Conservation (phyloP, 2,888 invertebrate species). For the Apamea crenata region DNA sequence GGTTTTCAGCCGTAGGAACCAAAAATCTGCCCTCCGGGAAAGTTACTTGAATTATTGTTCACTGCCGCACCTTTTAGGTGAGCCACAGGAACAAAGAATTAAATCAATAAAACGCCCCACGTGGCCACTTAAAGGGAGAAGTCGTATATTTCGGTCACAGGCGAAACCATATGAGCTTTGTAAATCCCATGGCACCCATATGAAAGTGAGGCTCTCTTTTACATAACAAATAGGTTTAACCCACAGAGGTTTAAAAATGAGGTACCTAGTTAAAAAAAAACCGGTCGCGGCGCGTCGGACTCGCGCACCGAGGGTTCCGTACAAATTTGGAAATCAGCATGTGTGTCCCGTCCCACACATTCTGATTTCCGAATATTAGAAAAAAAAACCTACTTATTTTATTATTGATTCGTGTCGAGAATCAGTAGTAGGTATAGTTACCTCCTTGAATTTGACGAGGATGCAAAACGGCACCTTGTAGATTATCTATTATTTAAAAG, state of each 20-base stretch:
- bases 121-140: constrained; percentile 37
- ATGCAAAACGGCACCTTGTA: no score
- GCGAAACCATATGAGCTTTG: constrained; percentile 17
- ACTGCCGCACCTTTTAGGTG: not conserved
- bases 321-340: no score
- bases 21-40: not conserved
- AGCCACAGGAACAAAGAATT: constrained; percentile 11
- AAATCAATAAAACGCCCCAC: constrained; percentile 48
- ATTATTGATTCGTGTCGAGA: no score
- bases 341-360: no score
- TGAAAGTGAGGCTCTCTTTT: constrained; percentile 1
- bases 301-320: no score
- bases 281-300: no score
- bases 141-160: constrained; percentile 44
- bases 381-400: no score
- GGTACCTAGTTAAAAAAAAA: not conserved
- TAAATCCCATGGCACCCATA: constrained; percentile 24
- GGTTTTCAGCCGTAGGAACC: not conserved
- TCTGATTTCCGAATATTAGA: no score
- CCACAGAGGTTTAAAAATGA: not conserved
- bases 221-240: not conserved
- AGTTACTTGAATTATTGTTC: not conserved
- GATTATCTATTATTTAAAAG: not conserved
- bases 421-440: no score
- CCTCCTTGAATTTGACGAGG: no score